Evolutionary conservation across 2,888 invertebrate genomes (phyloP), one percentile per base, ranked within the genome.

Genomic region (Hirtodrosophila cameraria): DNA sequence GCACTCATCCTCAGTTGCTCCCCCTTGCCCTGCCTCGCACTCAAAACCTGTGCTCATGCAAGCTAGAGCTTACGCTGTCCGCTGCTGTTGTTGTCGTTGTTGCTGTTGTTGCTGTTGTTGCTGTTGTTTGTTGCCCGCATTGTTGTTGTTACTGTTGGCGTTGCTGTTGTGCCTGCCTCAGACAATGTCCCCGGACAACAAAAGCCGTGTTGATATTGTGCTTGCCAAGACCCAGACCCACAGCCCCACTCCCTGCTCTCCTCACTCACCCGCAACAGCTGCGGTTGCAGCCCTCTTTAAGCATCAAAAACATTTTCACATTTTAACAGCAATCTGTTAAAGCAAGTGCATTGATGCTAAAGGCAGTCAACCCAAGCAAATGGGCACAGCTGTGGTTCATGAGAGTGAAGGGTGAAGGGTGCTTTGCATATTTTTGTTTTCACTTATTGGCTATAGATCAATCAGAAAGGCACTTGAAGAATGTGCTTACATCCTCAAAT

Each of bases 161-260:
- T 43, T 49, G 52, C 39, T 30, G 49, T 59, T 54, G 41, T 68
- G 53, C 58, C 68, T 36, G 75, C 63, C 68, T 53, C 75, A 66
- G 75, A 78, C 83, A 78, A 64, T 85, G 83, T 80, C 86, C 81
- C 50, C 50, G 53, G 54, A 85, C 75, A 78, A 80, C 66, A 85
- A 82, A 81, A 75, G 71, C 59, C 67, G 54, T 63, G 71, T 81
- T 80, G 64, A 65, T 54, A 52, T 46, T 64, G 36, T 60, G 46
- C 49, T 31, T 64, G 59, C 55, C 49, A 69, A 74, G 60, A 59
- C 60, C 54, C 45, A 54, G 54, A 60, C 42, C 46, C 59, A 60
- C 39, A 43, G 28, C 48, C 30, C 36, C 1, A 27, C 43, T n/a
- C 52, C 39, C 35, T 31, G 25, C 8, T 11, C 41, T 12, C 20